phyloP scores from a whole-genome alignment of 2,888 invertebrate species.

The Melanostoma mellinum region DNA sequence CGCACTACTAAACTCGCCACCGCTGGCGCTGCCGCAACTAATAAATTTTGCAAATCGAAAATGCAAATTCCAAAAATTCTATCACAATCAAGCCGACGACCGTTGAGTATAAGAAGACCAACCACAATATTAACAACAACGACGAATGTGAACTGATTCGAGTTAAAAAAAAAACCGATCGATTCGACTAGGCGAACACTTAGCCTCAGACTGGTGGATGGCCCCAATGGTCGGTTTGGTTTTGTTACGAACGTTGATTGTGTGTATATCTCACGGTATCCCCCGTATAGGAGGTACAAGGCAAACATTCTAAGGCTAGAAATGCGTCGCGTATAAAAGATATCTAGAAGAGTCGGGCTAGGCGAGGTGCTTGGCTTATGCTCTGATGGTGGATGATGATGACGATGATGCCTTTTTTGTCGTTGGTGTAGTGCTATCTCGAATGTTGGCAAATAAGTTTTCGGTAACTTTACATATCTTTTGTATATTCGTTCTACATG shows the following conservation, averaged over 20 bases:
- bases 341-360: constrained; percentile 51
- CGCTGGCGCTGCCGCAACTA: constrained; percentile 34
- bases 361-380: constrained; percentile 28
- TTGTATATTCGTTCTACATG: constrained; percentile 29
- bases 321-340: constrained; percentile 6
- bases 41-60: constrained; percentile 57
- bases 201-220: constrained; percentile 67
- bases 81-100: constrained; percentile 30
- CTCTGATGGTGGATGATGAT: constrained; percentile 24
- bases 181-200: constrained; percentile 69
- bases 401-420: constrained; percentile 21
- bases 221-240: constrained; percentile 68
- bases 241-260: constrained; percentile 68
- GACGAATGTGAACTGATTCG: constrained; percentile 35
- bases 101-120: background rate
- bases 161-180: constrained; percentile 46
- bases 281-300: constrained; percentile 25
- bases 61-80: constrained; percentile 69
- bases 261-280: constrained; percentile 53
- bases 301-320: constrained; percentile 57
- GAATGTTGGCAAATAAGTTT: constrained; percentile 61
- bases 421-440: constrained; percentile 47
- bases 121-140: constrained; percentile 12
- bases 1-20: constrained; percentile 33
- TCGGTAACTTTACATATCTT: constrained; percentile 14